Percentiles rank a stretch among this genome's conserved stretches.
Evolutionary conservation across 2,888 invertebrate species (phyloP).

Genomic region (Xanthia togata): DNA sequence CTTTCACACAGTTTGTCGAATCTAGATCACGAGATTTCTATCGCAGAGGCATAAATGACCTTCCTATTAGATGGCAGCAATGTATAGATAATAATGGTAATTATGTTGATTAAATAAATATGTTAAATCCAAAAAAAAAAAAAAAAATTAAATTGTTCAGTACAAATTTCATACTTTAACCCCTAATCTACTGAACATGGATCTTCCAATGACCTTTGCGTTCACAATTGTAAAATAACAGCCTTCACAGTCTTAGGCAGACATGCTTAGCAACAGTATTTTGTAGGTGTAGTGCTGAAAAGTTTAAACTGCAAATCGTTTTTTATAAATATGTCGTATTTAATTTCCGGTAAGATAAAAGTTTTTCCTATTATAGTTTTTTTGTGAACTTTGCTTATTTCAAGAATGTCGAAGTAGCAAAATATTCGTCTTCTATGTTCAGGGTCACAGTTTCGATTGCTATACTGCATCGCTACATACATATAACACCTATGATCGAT

Average conservation of each 20-base stretch:
- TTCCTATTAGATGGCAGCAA: too few relatives aligned
- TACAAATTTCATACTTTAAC: too few relatives aligned
- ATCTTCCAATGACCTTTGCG: neutral
- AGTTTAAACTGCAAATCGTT: neutral
- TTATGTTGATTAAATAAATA: too few relatives aligned
- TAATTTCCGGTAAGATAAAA: neutral
- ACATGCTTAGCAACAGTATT: neutral
- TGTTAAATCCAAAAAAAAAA: too few relatives aligned
- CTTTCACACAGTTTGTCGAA: too few relatives aligned
- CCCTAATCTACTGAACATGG: neutral
- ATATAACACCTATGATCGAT: constrained; percentile 58
- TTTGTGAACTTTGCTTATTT: constrained; percentile 18
- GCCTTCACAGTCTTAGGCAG: neutral
- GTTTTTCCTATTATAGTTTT: neutral
- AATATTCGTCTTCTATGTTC: constrained; percentile 41
- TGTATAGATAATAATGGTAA: too few relatives aligned
- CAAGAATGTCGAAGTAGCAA: constrained; percentile 13
- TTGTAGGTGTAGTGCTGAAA: neutral
- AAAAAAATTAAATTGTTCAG: too few relatives aligned
- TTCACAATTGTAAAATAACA: neutral
- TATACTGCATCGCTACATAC: constrained; percentile 49
- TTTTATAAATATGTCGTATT: neutral
- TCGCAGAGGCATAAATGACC: too few relatives aligned
- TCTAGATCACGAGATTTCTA: too few relatives aligned
- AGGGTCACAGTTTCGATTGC: constrained; percentile 51